Conservation (phyloP, 2,888 invertebrate species). For the Meta bourneti region DNA sequence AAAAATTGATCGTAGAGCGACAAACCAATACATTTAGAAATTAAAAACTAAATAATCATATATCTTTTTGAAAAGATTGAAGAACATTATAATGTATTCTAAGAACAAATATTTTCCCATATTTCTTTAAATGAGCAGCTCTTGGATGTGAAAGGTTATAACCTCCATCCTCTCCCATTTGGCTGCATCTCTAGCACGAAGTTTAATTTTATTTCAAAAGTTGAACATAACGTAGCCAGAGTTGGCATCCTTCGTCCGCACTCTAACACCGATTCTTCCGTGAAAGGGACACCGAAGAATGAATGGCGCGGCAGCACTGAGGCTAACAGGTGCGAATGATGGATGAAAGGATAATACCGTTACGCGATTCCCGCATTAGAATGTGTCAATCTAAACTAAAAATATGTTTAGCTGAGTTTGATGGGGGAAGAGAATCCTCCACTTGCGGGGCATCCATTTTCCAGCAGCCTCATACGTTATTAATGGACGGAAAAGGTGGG, state of each 20-base stretch:
- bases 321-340: conserved; percentile 23
- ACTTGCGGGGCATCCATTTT: conserved; percentile 30
- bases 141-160: too few species aligned
- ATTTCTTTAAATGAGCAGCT: too few species aligned
- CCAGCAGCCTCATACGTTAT: conserved; percentile 23
- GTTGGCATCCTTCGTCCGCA: not conserved
- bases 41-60: too few species aligned
- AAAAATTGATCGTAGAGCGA: too few species aligned
- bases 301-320: not conserved
- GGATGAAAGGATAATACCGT: conserved; percentile 13
- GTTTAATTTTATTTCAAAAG: too few species aligned
- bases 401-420: conserved; percentile 21
- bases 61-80: too few species aligned
- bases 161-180: too few species aligned
- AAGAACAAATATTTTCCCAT: too few species aligned
- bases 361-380: conserved; percentile 22
- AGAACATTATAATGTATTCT: too few species aligned
- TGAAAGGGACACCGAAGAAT: not conserved
- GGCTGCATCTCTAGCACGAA: too few species aligned
- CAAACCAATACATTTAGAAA: too few species aligned
- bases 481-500: conserved; percentile 17
- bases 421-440: conserved; percentile 5
- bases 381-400: conserved; percentile 27
- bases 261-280: not conserved
- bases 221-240: too few species aligned